Evolutionary conservation across 2,797 vertebrate species (phyloP).

Genomic region (Taenioides sp.): DNA sequence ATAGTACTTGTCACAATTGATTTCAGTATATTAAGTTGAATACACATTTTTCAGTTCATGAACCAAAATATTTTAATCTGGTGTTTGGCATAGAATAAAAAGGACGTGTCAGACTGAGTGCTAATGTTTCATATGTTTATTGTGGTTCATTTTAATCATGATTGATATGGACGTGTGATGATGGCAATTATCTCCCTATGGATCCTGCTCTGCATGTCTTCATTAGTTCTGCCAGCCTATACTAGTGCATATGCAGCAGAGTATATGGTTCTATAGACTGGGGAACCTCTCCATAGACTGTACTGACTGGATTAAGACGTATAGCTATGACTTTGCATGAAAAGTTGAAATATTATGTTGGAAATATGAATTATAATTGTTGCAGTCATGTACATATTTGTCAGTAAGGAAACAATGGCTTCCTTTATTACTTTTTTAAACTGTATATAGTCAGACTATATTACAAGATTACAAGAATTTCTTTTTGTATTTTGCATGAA

Average conservation of each 20-base stretch:
- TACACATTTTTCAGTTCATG: neutral
- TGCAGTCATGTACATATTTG: neutral
- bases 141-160: conserved; percentile 62
- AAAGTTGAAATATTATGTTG: neutral
- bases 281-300: conserved; percentile 61
- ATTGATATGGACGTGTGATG: conserved; percentile 68
- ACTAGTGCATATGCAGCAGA: conserved; percentile 22
- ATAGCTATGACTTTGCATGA: neutral
- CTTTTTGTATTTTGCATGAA: too few species aligned
- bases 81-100: conserved; percentile 7
- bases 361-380: neutral
- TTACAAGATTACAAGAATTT: too few species aligned
- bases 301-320: neutral
- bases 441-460: too few species aligned
- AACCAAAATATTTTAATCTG: neutral
- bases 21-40: neutral
- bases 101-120: conserved; percentile 32
- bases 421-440: too few species aligned
- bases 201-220: conserved; percentile 63
- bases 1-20: neutral
- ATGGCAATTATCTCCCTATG: conserved; percentile 67
- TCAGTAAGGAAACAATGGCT: too few species aligned
- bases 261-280: conserved; percentile 51
- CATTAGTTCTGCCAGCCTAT: conserved; percentile 61
- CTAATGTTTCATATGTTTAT: conserved; percentile 45